These are phyloP conservation scores for Psix sp. DNA, from an alignment of 1,140 invertebrate species.

Conservation along the genomic window DNA sequence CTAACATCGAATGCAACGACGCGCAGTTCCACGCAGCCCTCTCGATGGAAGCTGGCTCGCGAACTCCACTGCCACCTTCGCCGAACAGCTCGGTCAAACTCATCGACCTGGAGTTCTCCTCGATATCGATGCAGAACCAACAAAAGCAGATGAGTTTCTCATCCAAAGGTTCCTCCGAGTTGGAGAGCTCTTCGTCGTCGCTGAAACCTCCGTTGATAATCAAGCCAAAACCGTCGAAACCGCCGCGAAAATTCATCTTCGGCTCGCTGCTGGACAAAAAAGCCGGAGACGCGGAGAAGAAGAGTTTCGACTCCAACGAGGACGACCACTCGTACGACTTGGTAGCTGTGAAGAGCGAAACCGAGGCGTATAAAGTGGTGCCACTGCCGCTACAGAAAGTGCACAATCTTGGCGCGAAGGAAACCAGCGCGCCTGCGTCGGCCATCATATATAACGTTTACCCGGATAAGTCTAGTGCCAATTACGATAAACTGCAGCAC, in stretches of 20 bases:
- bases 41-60: conserved; percentile 85
- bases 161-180: conserved; percentile 30
- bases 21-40: conserved; percentile 84
- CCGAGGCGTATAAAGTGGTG: conserved; percentile 70
- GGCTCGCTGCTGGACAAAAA: conserved; percentile 72
- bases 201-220: conserved; percentile 67
- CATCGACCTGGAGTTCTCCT: conserved; percentile 74
- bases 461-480: conserved; percentile 62
- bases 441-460: conserved; percentile 64
- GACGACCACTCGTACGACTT: conserved; percentile 80
- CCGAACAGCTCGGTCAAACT: conserved; percentile 78
- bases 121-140: conserved; percentile 67
- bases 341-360: conserved; percentile 82
- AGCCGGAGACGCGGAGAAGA: neutral
- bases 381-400: conserved; percentile 38
- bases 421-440: conserved; percentile 41
- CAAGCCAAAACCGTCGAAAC: conserved; percentile 82
- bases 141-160: conserved; percentile 63
- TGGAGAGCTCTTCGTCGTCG: conserved; percentile 41
- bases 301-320: too few species aligned
- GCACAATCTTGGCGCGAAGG: conserved; percentile 32
- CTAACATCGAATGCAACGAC: conserved; percentile 83
- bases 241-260: conserved; percentile 80
- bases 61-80: conserved; percentile 84
- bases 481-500: conserved; percentile 88